Conservation (phyloP, 2,888 invertebrate genomes). For the Drosophila atripex region DNA sequence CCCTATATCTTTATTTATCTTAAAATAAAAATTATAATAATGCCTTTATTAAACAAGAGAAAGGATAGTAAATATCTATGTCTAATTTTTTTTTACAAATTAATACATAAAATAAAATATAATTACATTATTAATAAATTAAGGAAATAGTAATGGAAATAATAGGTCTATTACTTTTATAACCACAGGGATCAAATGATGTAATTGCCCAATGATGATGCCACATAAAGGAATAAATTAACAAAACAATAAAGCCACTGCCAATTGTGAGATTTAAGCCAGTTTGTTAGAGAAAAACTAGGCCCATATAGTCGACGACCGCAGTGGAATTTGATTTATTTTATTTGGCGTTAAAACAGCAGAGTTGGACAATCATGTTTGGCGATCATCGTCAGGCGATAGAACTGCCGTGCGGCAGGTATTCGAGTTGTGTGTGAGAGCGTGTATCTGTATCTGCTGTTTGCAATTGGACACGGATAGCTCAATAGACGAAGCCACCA, state of each 20-base stretch:
- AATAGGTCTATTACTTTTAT: neutral
- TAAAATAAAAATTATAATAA: no score
- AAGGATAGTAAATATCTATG: neutral
- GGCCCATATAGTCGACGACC: slow-evolving; percentile 68
- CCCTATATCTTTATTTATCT: no score
- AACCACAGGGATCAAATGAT: neutral
- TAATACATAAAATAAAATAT: neutral
- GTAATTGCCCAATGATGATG: neutral
- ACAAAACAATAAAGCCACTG: neutral
- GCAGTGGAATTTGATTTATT: slow-evolving; percentile 78
- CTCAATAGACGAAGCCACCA: slow-evolving; percentile 66
- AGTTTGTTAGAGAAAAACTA: neutral
- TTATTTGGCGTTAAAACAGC: slow-evolving; percentile 80
- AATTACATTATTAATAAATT: slow-evolving; percentile 1
- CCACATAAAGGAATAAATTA: neutral
- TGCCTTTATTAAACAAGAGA: neutral
- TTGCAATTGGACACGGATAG: slow-evolving; percentile 80
- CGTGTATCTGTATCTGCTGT: slow-evolving; percentile 50
- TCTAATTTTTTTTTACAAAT: neutral
- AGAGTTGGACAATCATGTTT: slow-evolving; percentile 79
- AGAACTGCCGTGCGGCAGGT: slow-evolving; percentile 30
- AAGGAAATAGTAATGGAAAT: neutral
- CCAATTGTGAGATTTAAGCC: no score
- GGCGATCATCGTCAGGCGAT: slow-evolving; percentile 61
- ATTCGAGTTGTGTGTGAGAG: slow-evolving; percentile 1